These are phyloP conservation scores for Drosophila athabasca DNA, from an alignment of 1,140 invertebrate species.

Conservation along the genomic window DNA sequence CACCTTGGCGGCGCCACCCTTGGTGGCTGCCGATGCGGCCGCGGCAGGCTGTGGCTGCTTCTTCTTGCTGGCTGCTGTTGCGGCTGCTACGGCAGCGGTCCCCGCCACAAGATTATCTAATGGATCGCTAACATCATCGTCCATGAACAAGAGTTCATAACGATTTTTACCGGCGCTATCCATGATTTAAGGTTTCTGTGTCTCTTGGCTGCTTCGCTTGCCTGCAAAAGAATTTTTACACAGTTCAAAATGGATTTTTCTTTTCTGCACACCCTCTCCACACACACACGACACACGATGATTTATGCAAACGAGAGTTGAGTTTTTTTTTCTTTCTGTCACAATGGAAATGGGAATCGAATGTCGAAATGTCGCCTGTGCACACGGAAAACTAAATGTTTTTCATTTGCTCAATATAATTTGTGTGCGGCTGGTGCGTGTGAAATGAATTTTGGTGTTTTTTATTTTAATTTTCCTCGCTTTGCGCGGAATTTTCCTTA, in stretches of 20 bases:
- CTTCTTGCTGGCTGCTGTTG: constrained; percentile 86
- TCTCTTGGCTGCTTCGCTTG: constrained; percentile 27
- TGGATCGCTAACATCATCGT: constrained; percentile 93
- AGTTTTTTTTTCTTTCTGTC: constrained; percentile 3
- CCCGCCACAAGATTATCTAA: constrained; percentile 93
- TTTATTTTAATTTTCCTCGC: constrained; percentile 25
- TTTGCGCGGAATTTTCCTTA: constrained; percentile 64
- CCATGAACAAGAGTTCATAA: constrained; percentile 94
- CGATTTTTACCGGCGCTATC: constrained; percentile 97
- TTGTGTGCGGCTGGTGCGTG: neutral
- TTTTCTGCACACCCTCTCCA: constrained; percentile 35
- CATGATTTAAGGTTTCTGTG: constrained; percentile 85
- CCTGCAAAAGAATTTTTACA: constrained; percentile 46
- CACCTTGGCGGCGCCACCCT: constrained; percentile 28
- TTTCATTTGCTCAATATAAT: no score
- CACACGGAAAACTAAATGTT: no score
- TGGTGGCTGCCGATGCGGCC: constrained; percentile 45
- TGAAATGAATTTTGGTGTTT: neutral
- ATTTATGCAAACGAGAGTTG: constrained; percentile 3
- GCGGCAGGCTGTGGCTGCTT: constrained; percentile 84
- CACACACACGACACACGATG: constrained; percentile 8
- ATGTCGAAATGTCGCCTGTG: neutral
- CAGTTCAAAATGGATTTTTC: constrained; percentile 69
- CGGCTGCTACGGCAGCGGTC: constrained; percentile 37
- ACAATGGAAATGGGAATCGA: constrained; percentile 6